These are phyloP conservation scores for Phoenicopterus ruber DNA, from an alignment of 2,113 vertebrate species.

Conservation along the genomic window DNA sequence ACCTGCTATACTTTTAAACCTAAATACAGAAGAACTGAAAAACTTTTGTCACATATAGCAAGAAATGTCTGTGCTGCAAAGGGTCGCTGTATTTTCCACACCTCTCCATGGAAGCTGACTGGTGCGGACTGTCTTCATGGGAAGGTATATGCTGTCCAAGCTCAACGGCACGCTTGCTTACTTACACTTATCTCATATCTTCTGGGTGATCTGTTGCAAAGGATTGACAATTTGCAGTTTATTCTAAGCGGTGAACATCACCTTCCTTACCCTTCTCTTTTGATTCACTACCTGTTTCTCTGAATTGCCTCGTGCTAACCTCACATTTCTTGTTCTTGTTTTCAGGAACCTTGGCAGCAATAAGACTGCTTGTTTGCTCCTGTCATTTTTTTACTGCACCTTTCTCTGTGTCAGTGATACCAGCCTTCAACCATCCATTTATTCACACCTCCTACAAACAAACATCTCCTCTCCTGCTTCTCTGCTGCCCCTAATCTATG, in stretches of 20 bases:
- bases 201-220: neutral
- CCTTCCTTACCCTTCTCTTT: neutral
- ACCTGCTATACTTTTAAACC: neutral
- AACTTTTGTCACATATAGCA: neutral
- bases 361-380: slow-evolving; percentile 23
- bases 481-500: slow-evolving; percentile 17
- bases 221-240: neutral
- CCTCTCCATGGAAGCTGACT: neutral
- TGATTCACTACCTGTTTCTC: neutral
- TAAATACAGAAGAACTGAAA: neutral
- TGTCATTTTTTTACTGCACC: slow-evolving; percentile 20
- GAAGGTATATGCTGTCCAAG: neutral
- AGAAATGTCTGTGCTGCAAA: neutral
- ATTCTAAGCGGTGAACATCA: neutral
- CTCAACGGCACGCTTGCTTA: neutral
- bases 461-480: slow-evolving; percentile 18
- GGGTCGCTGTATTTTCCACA: neutral
- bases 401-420: slow-evolving; percentile 28
- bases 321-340: neutral
- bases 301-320: neutral
- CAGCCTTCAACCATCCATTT: slow-evolving; percentile 48
- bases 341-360: slow-evolving; percentile 35
- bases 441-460: slow-evolving; percentile 61
- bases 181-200: neutral
- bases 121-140: neutral